Base-by-base conservation (phyloP, 2,797 vertebrate species). In the Myoxocephalus aenaeus region DNA sequence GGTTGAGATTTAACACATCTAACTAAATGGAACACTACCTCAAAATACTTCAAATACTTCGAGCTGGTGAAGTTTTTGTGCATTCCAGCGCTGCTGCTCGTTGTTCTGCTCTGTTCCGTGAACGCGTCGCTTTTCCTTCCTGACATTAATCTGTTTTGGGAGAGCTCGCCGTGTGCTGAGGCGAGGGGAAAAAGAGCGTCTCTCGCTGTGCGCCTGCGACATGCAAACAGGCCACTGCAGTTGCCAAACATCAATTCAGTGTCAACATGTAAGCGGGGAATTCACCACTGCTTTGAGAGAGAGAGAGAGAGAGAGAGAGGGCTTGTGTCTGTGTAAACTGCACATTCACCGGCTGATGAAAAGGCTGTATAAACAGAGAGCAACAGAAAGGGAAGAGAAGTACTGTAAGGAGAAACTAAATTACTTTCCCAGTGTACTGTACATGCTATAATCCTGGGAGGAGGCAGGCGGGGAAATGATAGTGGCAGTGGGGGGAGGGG, bases 381-480 rank as follows among this genome's bases (percentile, higher is more conserved):
- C 8, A 65, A 86, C 62, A 63, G 76, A 46, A 68, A 46, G 66
- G 7, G 29, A 11, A 73, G 72, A 76, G 66, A 68, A 58, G 66
- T 56, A 74, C 72, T 56, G 81, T 62, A 65, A 72, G 75, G 68
- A 87, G 73, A 81, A 81, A 82, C 38, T 78, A 76, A 87, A 90
- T 88, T 68, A 86, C 70, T 75, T 82, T 15, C 59, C 70, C 68
- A 61, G 77, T 73, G 81, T 85, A 86, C 82, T 88, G 87, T 86
- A 87, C 73, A 82, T 53, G 77, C 70, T 71, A 59, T 75, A 82
- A 81, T 77, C 73, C 71, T 72, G 82, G 54, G 76, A 88, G 82
- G 71, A 84, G 75, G 78, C 80, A 82, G 81, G 77, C 70, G 65
- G 83, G 68, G 48, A 83, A 88, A 86, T 85, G 81, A 86, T 82